Conservation (phyloP, 2,797 vertebrate genomes). For the Poecilia velifera region DNA sequence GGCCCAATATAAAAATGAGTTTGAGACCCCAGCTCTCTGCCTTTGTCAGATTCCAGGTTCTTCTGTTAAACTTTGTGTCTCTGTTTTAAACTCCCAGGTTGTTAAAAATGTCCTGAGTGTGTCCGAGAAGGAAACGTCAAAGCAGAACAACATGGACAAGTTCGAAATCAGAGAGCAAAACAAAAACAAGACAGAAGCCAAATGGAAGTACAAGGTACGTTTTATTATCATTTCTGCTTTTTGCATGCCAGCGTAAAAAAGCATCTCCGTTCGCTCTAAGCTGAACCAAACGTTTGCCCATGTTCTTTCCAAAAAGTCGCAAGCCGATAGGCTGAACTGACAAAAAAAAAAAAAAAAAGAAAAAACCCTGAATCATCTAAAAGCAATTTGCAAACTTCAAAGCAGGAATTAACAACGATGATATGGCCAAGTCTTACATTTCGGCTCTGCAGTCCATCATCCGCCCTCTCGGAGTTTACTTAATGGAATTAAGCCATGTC, state of each 20-base stretch:
- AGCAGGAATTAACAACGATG: slow-evolving; percentile 53
- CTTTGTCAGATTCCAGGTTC: not conserved
- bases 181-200: slow-evolving; percentile 97
- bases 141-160: slow-evolving; percentile 91
- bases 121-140: slow-evolving; percentile 88
- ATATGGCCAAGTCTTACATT: slow-evolving; percentile 53
- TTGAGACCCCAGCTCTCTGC: not conserved
- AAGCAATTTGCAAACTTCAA: slow-evolving; percentile 69
- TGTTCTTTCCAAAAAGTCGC: slow-evolving; percentile 32
- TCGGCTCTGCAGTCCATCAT: slow-evolving; percentile 71
- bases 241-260: slow-evolving; percentile 34
- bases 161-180: slow-evolving; percentile 95
- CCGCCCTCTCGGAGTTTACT: slow-evolving; percentile 62
- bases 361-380: slow-evolving; percentile 36
- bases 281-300: slow-evolving; percentile 28
- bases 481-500: slow-evolving; percentile 63
- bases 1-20: no score
- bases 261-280: slow-evolving; percentile 23
- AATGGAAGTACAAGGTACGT: slow-evolving; percentile 99
- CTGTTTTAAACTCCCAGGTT: slow-evolving; percentile 74
- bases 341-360: not conserved
- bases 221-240: slow-evolving; percentile 16
- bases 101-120: slow-evolving; percentile 89
- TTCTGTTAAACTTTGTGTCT: not conserved
- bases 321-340: slow-evolving; percentile 31